Evolutionary conservation across 2,797 vertebrate species (phyloP).

Genomic region (Alca torda): DNA sequence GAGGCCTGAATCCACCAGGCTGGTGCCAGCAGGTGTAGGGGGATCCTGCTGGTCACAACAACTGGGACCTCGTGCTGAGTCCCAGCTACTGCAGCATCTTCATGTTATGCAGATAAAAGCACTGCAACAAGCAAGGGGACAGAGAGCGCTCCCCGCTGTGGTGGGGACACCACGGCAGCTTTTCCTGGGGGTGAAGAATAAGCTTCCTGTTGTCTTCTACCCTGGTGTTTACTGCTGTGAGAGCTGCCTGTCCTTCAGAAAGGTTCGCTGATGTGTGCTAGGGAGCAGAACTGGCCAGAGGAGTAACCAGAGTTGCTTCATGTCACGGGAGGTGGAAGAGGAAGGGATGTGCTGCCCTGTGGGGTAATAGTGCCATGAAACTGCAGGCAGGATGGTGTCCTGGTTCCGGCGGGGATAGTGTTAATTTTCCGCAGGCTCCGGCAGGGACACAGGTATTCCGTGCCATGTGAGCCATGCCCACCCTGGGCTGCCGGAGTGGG

Average conservation of each 20-base stretch:
- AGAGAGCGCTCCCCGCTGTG: accelerated
- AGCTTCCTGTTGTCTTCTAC: not conserved
- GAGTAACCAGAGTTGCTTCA: not conserved
- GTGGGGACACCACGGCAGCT: not conserved
- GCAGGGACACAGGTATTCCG: no score
- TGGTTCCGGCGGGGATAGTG: no score
- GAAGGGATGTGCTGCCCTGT: not conserved
- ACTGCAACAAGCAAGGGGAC: no score
- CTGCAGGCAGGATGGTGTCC: not conserved
- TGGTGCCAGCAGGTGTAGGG: not conserved
- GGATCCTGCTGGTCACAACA: not conserved
- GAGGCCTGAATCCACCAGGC: not conserved
- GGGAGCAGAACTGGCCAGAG: not conserved
- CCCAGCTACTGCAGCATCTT: not conserved
- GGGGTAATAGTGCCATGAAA: not conserved
- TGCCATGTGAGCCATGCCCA: no score
- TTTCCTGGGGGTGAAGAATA: not conserved
- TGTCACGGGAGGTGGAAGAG: not conserved
- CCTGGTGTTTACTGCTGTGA: not conserved
- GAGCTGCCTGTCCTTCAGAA: not conserved
- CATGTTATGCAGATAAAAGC: not conserved
- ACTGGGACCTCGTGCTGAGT: not conserved
- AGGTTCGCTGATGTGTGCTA: not conserved
- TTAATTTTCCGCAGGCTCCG: no score
- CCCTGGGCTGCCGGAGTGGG: no score